These are phyloP conservation scores for Cebidichthys violaceus DNA, from an alignment of 2,113 vertebrate species.

Conservation along the genomic window DNA sequence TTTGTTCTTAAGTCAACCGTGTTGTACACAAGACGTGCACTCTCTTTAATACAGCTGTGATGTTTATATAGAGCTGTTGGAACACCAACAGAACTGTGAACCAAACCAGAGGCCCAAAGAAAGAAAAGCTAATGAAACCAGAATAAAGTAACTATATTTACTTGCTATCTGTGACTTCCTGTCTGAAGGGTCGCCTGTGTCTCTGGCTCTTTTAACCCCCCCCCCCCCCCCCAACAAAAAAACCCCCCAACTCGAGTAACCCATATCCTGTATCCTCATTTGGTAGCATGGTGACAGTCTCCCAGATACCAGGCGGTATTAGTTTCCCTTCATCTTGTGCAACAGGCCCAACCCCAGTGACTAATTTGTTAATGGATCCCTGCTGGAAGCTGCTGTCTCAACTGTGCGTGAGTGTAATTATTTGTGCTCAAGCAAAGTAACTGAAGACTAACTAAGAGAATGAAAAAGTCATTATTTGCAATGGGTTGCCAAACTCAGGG, in stretches of 20 bases:
- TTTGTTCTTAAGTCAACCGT: not conserved
- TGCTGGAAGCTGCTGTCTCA: slow-evolving; percentile 71
- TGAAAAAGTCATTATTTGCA: slow-evolving; percentile 82
- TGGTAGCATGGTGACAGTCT: slow-evolving; percentile 76
- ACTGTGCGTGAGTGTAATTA: slow-evolving; percentile 74
- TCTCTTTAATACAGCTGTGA: not conserved
- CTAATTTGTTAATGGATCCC: slow-evolving; percentile 85
- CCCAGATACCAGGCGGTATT: slow-evolving; percentile 75
- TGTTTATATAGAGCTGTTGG: slow-evolving; percentile 25
- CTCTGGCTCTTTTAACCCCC: slow-evolving; percentile 51
- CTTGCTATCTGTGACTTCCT: slow-evolving; percentile 43
- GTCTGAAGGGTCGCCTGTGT: slow-evolving; percentile 39
- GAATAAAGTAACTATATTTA: slow-evolving; percentile 42
- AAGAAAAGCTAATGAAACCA: slow-evolving; percentile 38
- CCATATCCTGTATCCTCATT: slow-evolving; percentile 76
- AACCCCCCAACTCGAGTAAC: slow-evolving; percentile 43
- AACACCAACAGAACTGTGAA: not conserved
- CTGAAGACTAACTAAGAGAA: slow-evolving; percentile 75
- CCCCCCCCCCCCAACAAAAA: slow-evolving; percentile 21
- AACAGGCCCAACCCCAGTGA: slow-evolving; percentile 75
- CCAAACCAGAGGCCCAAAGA: slow-evolving; percentile 1
- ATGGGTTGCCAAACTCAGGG: slow-evolving; percentile 18
- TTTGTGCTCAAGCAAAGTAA: slow-evolving; percentile 78
- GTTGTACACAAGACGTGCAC: not conserved
- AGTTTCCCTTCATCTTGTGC: slow-evolving; percentile 78